Evolutionary conservation across 2,888 invertebrate genomes (phyloP), one percentile per base, ranked within the genome.

Genomic region (Philhelius pedissequus): DNA sequence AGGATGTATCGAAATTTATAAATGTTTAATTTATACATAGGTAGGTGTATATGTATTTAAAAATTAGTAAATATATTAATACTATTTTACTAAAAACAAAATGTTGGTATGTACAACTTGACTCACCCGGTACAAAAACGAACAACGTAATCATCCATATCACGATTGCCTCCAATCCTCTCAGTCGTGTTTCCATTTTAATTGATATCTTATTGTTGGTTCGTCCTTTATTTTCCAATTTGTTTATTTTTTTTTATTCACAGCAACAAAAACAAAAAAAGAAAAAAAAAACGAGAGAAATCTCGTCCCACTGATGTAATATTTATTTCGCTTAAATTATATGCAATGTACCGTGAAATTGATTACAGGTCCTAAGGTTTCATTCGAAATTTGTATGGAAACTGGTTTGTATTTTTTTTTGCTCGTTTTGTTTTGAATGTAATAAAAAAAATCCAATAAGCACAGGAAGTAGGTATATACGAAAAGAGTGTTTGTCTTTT

Each of bases 71-170:
- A 22, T 48, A n/a, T 25, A 38, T 38, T 38, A 48, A 13, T 13
- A 22, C 13, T 15, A 22, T 32, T 20, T n/a, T n/a, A n/a, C n/a
- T n/a, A n/a, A n/a, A n/a, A 27, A 18, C 18, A 32, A 56, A 20
- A 20, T n/a, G n/a, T n/a, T n/a, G n/a, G n/a, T n/a, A 38, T 22
- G 3, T 40, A 32, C 0, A 38, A 27, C 3, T 25, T 3, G 4
- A 74, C 83, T 83, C 43, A 83, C 83, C 83, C 50, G 83, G 83
- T 22, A 83, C 79, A 40, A 83, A 66, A n/a, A 79, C 27, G 35
- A 83, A 64, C 27, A 83, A 52, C 15, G 79, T 79, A 30, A 79
- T 66, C 64, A 83, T 64, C 83, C 83, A 83, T 20, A 83, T 70
- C 11, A 58, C 66, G 15, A 83, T 22, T 18, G 74, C 35, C 22